Percentiles rank a stretch among this genome's conserved stretches.
Evolutionary conservation across 1,140 invertebrate species (phyloP).

Genomic region (Rhyzopertha dominica): DNA sequence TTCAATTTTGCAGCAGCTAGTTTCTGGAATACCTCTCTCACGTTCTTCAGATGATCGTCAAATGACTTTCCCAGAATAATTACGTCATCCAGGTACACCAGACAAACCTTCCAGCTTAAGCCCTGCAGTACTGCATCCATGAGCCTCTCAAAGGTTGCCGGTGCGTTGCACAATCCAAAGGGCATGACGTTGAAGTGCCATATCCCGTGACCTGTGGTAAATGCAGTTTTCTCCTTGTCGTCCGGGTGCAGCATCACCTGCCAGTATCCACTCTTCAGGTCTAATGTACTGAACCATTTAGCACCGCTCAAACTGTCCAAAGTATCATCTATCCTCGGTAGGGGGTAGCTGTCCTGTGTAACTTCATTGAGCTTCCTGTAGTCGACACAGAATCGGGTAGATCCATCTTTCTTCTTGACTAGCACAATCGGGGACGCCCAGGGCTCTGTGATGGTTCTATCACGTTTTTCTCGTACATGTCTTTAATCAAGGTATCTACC

Average conservation of each 20-base stretch:
- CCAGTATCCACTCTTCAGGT: constrained; percentile 44
- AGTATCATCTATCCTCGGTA: constrained; percentile 46
- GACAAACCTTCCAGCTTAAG: constrained; percentile 11
- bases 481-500: constrained; percentile 19
- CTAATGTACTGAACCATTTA: constrained; percentile 41
- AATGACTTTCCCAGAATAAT: constrained; percentile 6
- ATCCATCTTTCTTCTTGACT: constrained; percentile 38
- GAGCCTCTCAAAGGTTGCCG: constrained; percentile 18
- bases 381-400: constrained; percentile 25
- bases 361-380: constrained; percentile 32
- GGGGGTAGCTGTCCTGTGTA: constrained; percentile 45
- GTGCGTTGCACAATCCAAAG: constrained; percentile 27
- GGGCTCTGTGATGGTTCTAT: constrained; percentile 17
- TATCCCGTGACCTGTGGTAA: constrained; percentile 24
- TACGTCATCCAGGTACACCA: constrained; percentile 16
- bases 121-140: constrained; percentile 8
- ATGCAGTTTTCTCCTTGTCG: constrained; percentile 45
- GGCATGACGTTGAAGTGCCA: constrained; percentile 16
- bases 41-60: constrained; percentile 6
- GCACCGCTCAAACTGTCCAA: constrained; percentile 39
- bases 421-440: constrained; percentile 44
- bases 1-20: too few species aligned
- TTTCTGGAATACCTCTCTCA: background rate
- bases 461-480: constrained; percentile 17
- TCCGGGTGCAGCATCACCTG: constrained; percentile 42